phyloP scores from a whole-genome alignment of 2,113 vertebrate species.

The Oceanites oceanicus region DNA sequence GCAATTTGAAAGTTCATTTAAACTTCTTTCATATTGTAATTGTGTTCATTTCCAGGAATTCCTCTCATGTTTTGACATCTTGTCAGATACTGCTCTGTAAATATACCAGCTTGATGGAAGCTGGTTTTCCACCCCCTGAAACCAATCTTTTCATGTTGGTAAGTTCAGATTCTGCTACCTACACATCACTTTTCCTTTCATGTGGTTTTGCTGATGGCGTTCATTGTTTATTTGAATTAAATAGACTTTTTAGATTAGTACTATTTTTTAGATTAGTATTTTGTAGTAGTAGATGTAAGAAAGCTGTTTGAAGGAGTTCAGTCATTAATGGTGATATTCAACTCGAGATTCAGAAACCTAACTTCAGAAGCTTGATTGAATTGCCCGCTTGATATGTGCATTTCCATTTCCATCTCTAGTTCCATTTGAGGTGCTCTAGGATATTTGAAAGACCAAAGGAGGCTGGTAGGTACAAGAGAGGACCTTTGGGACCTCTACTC shows the following conservation, averaged over 20 bases:
- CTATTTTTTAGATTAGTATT: background rate
- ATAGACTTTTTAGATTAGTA: background rate
- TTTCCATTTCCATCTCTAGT: background rate
- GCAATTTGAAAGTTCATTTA: background rate
- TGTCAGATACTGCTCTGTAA: constrained; percentile 2
- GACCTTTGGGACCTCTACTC: background rate
- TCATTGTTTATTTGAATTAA: background rate
- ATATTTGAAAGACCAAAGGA: background rate
- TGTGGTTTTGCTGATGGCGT: background rate
- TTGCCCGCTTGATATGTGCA: background rate
- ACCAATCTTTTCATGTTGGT: background rate
- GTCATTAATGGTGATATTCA: background rate
- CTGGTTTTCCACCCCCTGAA: background rate
- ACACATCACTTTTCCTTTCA: background rate
- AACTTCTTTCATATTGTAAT: background rate
- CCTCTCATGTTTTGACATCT: background rate
- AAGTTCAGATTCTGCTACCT: background rate
- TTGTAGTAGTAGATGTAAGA: background rate
- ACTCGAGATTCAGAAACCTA: background rate
- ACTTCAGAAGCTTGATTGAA: background rate
- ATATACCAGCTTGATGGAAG: background rate
- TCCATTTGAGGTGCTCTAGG: background rate
- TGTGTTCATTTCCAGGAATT: constrained; percentile 17
- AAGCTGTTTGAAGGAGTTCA: background rate
- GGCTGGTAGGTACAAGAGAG: background rate